Conservation (phyloP, 2,797 vertebrate genomes). For the Pseudochaenichthys georgianus region DNA sequence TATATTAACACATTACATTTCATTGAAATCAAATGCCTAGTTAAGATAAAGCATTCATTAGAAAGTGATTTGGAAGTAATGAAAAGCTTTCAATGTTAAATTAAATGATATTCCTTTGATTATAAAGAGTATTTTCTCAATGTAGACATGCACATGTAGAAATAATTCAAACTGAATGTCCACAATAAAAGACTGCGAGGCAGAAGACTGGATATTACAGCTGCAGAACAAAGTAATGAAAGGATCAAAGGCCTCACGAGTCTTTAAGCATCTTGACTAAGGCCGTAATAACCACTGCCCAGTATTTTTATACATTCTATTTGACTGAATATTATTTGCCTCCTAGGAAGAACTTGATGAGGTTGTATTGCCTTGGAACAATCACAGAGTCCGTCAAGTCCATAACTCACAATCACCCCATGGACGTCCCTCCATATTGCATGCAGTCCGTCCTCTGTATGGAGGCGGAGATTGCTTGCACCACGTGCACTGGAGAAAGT, state of each 20-base stretch:
- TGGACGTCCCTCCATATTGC: too few relatives aligned
- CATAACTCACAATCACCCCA: too few relatives aligned
- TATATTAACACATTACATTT: background rate
- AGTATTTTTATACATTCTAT: too few relatives aligned
- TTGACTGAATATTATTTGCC: too few relatives aligned
- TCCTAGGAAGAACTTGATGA: too few relatives aligned
- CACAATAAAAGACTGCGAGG: background rate
- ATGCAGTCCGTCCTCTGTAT: too few relatives aligned
- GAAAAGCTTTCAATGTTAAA: background rate
- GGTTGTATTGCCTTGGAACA: too few relatives aligned
- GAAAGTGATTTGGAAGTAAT: background rate
- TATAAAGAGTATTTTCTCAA: background rate
- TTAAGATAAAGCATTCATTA: background rate
- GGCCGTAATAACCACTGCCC: too few relatives aligned
- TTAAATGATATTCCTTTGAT: too few relatives aligned
- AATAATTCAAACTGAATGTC: constrained; percentile 1
- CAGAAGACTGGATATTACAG: background rate
- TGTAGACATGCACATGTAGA: background rate
- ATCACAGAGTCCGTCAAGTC: too few relatives aligned
- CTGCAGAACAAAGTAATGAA: background rate
- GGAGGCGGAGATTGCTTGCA: too few relatives aligned
- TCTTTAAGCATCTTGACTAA: constrained; percentile 40
- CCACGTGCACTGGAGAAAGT: too few relatives aligned
- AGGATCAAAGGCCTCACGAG: constrained; percentile 37
- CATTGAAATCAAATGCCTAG: background rate